Base-by-base conservation (phyloP, 2,797 vertebrate genomes). In the Aldrovandia affinis region DNA sequence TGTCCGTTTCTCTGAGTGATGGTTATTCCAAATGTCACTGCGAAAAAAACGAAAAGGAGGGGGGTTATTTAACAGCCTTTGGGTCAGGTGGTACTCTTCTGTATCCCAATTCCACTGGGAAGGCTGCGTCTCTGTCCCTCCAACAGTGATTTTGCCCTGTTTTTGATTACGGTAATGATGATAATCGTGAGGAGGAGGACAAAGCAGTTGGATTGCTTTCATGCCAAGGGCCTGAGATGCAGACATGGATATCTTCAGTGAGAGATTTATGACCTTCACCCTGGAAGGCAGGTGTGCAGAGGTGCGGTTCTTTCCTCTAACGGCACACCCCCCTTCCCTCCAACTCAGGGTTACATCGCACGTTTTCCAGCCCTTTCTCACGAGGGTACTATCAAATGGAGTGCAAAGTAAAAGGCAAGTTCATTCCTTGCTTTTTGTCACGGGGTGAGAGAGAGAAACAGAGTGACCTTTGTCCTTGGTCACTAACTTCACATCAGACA, bases 81-180 rank as follows among this genome's bases (percentile, higher is more conserved):
- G 20, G 18, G 18, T 83, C 59, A 30, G 10, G 22, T 54, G 57
- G 78, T 79, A 42, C 81, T 65, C 59, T 47, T 28, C 77, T 20
- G 39, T 20, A 22, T 78, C 44, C n/a, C 42, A 28, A 30, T 10
- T 84, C 36, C 22, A 28, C 28, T 7, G 1, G 36, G 30, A 80
- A 55, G 77, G 83, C 86, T 87, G 88, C 85, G 87, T 86, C 87
- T 73, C 63, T 70, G 84, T 83, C 79, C 81, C 83, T 89, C 81
- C 85, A 89, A 89, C 89, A 85, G 63, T 81, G 85, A 78, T 86
- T 80, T 88, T 50, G 47, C 47, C 47, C 47, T 50, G 47, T 50
- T 6, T 12, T 12, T 50, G 47, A 50, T 50, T 50, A 50, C 12
- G 47, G 12, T 50, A 12, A 50, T 50, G 47, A 50, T 88, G 84